Evolutionary conservation across 92 coral and sea anemone genomes (phyloP).

Genomic region (Palythoa grandiflora): DNA sequence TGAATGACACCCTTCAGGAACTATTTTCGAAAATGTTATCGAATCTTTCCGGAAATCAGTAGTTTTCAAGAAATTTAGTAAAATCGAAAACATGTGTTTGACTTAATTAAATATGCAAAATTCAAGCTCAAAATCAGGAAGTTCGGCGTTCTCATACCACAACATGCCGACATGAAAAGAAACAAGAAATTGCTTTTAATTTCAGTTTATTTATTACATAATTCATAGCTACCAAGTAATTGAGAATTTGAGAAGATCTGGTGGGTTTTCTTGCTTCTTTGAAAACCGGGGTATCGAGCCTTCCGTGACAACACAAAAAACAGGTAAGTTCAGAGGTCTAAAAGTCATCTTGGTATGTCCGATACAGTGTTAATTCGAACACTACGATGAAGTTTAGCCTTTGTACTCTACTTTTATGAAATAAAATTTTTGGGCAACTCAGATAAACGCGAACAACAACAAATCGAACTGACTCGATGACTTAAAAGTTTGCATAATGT

Average conservation of each 20-base stretch:
- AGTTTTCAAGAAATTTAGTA: slow-evolving; percentile 4
- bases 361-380: slow-evolving; percentile 24
- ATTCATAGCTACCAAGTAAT: neutral
- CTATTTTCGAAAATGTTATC: slow-evolving; percentile 37
- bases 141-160: neutral
- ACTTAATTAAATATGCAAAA: slow-evolving; percentile 36
- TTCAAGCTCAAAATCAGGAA: slow-evolving; percentile 17
- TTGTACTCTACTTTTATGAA: slow-evolving; percentile 18
- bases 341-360: slow-evolving; percentile 39
- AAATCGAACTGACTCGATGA: neutral
- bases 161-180: neutral
- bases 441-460: neutral
- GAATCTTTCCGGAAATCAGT: slow-evolving; percentile 10
- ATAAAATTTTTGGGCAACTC: slow-evolving; percentile 33
- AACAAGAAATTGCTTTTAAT: slow-evolving; percentile 2
- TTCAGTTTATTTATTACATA: slow-evolving; percentile 7
- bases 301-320: slow-evolving; percentile 37
- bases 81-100: slow-evolving; percentile 12
- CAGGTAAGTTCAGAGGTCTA: slow-evolving; percentile 26
- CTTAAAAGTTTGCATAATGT: neutral
- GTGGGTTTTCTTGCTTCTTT: slow-evolving; percentile 2
- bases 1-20: slow-evolving; percentile 30
- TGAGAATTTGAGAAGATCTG: slow-evolving; percentile 10
- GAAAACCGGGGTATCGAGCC: slow-evolving; percentile 6
- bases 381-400: slow-evolving; percentile 32